These are phyloP conservation scores for Chloroceryle amazona DNA, from an alignment of 2,797 vertebrate species.

Conservation along the genomic window DNA sequence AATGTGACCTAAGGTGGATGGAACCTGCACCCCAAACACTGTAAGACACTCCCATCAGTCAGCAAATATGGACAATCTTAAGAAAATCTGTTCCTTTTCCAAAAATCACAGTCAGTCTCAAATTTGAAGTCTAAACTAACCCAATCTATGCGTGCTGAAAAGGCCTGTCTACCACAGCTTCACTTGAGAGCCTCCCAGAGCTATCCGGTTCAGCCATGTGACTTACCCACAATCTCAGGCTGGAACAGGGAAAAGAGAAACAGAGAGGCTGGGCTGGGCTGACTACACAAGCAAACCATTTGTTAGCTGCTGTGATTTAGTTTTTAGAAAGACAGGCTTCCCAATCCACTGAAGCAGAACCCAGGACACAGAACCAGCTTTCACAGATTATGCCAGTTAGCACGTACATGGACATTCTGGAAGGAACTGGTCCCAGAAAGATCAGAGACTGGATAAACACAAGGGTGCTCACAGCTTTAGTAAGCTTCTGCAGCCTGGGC, in stretches of 20 bases:
- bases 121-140: neutral
- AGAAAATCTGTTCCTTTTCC: neutral
- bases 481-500: neutral
- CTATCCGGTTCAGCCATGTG: neutral
- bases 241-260: neutral
- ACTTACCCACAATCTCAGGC: neutral
- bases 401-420: accelerated
- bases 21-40: neutral
- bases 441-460: too few species aligned
- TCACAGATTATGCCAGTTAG: neutral
- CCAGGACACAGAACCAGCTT: neutral
- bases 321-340: constrained; percentile 2
- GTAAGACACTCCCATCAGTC: neutral
- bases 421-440: neutral
- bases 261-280: neutral
- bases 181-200: neutral
- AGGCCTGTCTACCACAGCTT: neutral
- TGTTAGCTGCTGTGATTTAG: neutral
- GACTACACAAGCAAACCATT: constrained; percentile 2
- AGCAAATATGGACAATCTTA: accelerated
- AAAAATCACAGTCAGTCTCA: neutral
- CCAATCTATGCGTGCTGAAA: accelerated
- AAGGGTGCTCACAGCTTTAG: neutral
- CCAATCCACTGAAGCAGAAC: neutral
- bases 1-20: neutral